Evolutionary conservation across 1,140 invertebrate species (phyloP), one percentile per base, ranked within the genome.

Genomic region (Stratiolaelaps scimitus): DNA sequence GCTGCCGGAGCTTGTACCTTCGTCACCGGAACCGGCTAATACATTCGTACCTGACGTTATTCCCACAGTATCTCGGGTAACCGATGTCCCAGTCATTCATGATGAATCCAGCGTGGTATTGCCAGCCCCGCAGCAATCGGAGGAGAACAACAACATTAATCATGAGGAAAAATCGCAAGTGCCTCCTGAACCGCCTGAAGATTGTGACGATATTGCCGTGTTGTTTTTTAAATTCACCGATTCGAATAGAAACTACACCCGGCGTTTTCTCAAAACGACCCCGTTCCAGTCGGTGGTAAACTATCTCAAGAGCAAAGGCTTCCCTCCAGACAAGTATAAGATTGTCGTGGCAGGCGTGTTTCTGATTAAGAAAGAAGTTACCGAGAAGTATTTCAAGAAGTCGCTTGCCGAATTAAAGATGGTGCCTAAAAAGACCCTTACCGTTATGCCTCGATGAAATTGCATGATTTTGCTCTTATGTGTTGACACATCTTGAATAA

Each of bases 341-440:
- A 34, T 60, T 26, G 15, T 60, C 26, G 53, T 60, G 53, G 26
- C 53, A 60, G 34, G 26, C 1, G n/a, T 60, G 15, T 34, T 60
- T 60, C 53, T 15, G 15, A 20, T 60, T 29, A 60, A 60, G 20
- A 17, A 26, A 60, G 53, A 60, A 23, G 53, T 60, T 2, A 26
- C 53, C 23, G 15, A 17, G 53, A 60, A 26, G 26, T 29, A 23
- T 23, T 60, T 20, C 53, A 34, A 34, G 4, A 60, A 60, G 26
- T 19, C 53, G 2, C 53, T 60, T 4, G 53, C 53, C 10, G 53
- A 60, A 26, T 34, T 60, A 26, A 60, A 60, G 20, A 60, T 60
- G 53, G 53, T 60, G 2, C 53, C 53, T 34, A 60, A 60, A 26
- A 60, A 60, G 23, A 60, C 53, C 13, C 53, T 60, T 34, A 60